These are phyloP conservation scores for Pomacea canaliculata DNA, from an alignment of 2,888 invertebrate species.

Conservation along the genomic window DNA sequence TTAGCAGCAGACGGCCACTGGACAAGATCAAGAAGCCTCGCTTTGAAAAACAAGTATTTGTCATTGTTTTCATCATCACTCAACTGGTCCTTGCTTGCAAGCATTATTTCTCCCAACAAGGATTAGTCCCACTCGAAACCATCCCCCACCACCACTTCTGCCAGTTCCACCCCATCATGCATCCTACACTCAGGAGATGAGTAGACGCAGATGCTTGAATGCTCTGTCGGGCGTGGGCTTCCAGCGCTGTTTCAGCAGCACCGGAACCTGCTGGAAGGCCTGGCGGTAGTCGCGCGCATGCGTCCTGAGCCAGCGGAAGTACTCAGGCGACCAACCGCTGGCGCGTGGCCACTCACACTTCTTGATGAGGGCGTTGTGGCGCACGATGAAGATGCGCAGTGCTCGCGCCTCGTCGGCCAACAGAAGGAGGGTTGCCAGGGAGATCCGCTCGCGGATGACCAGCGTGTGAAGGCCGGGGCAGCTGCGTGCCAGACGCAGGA, in stretches of 20 bases:
- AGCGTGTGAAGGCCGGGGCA: constrained; percentile 79
- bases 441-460: constrained; percentile 81
- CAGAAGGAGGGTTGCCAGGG: constrained; percentile 81
- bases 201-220: constrained; percentile 48
- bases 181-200: constrained; percentile 8
- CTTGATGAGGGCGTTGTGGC: constrained; percentile 81
- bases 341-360: constrained; percentile 76
- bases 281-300: constrained; percentile 77
- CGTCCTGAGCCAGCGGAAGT: constrained; percentile 77
- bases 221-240: constrained; percentile 66
- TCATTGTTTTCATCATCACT: too few relatives aligned
- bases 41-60: too few relatives aligned
- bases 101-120: too few relatives aligned
- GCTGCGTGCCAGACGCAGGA: constrained; percentile 78
- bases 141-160: too few relatives aligned
- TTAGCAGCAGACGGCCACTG: too few relatives aligned
- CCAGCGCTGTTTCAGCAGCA: constrained; percentile 79
- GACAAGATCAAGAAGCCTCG: too few relatives aligned
- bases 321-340: constrained; percentile 79
- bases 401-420: constrained; percentile 77
- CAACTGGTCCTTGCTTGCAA: too few relatives aligned
- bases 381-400: constrained; percentile 76
- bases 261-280: constrained; percentile 79
- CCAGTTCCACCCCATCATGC: too few relatives aligned
- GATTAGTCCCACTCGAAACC: too few relatives aligned